Conservation (phyloP, 2,113 vertebrate genomes). For the Ciconia boyciana region DNA sequence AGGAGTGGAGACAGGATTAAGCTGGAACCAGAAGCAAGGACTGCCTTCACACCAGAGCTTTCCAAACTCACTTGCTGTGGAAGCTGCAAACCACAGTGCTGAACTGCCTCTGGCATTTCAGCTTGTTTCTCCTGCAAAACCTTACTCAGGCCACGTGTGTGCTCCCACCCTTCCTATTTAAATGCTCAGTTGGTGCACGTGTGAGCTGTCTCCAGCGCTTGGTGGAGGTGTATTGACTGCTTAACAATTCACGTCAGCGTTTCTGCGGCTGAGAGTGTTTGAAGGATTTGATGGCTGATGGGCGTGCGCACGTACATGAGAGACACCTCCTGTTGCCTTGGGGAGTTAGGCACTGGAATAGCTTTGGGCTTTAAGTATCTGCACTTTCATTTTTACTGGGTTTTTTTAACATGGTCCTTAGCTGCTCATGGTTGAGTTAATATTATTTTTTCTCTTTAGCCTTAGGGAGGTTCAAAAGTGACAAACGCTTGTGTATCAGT, state of each 20-base stretch:
- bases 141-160: accelerated
- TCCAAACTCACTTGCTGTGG: neutral
- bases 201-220: neutral
- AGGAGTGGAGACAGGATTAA: neutral
- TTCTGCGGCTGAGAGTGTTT: neutral
- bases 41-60: neutral
- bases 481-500: neutral
- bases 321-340: accelerated
- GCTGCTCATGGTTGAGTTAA: neutral
- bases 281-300: neutral
- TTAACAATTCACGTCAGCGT: neutral
- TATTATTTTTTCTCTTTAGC: neutral
- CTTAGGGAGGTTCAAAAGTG: neutral
- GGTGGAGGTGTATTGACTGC: neutral
- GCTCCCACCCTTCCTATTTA: neutral
- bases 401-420: neutral
- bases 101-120: neutral
- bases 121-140: neutral
- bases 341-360: neutral
- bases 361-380: neutral
- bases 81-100: neutral
- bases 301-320: accelerated
- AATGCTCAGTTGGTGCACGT: accelerated
- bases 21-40: neutral
- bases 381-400: neutral